Percentiles rank a stretch among this genome's conserved stretches.
phyloP scores from a whole-genome alignment of 2,113 vertebrate genomes.

The Dromas ardeola region DNA sequence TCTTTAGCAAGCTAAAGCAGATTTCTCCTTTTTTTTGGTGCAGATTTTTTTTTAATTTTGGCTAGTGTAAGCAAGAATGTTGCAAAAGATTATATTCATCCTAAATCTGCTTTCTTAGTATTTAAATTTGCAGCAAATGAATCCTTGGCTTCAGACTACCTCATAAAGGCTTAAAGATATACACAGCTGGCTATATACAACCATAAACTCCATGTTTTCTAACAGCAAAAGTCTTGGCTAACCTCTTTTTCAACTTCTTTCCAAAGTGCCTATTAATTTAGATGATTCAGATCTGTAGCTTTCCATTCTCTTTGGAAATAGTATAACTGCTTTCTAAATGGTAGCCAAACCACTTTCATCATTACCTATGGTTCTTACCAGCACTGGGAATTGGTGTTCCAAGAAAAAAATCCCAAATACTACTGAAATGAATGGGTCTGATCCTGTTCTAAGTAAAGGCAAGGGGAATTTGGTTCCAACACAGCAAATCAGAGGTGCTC shows the following conservation, averaged over 20 bases:
- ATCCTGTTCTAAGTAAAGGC: not conserved
- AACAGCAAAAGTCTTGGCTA: constrained; percentile 22
- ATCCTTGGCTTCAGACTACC: not conserved
- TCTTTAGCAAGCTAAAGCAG: not conserved
- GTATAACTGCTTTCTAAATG: not conserved
- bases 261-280: constrained; percentile 3
- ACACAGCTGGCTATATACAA: not conserved
- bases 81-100: not conserved
- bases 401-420: not conserved
- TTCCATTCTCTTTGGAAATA: constrained; percentile 30
- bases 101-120: not conserved
- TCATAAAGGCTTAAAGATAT: not conserved
- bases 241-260: constrained; percentile 23
- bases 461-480: not conserved
- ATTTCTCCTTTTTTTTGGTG: not conserved
- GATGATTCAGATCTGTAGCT: not conserved
- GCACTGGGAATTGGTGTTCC: not conserved
- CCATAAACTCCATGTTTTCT: not conserved
- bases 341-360: not conserved
- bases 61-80: not conserved
- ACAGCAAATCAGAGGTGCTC: not conserved
- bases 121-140: not conserved
- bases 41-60: not conserved
- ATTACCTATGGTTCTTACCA: not conserved
- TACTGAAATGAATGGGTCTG: not conserved